Conservation (phyloP, 1,140 invertebrate species). For the Neomicropteryx cornuta region DNA sequence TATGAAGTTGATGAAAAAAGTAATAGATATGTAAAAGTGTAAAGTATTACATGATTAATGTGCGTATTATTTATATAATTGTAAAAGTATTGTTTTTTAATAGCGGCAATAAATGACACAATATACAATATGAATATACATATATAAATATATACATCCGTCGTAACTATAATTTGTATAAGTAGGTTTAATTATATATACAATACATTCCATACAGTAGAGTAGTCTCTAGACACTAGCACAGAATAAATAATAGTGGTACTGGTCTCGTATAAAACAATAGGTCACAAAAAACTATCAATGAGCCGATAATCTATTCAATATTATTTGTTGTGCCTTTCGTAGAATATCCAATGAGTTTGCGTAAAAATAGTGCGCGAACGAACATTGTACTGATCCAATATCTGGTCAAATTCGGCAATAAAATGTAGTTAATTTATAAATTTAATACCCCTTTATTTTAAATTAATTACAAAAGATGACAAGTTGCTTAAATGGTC, state of each 20-base stretch:
- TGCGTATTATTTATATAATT: no score
- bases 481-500: no score
- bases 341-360: no score
- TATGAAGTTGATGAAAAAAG: no score
- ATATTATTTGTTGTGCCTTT: neutral
- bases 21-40: no score
- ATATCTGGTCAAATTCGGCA: no score
- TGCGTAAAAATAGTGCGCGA: no score
- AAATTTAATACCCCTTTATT: no score
- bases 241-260: neutral
- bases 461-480: no score
- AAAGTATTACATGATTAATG: neutral
- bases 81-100: neutral
- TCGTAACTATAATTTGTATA: neutral
- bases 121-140: neutral
- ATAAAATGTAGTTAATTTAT: no score
- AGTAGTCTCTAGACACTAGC: neutral
- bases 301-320: neutral
- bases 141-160: no score
- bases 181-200: neutral
- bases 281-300: neutral
- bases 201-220: neutral
- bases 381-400: no score
- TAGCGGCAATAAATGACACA: neutral
- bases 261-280: neutral